Evolutionary conservation across 1,140 invertebrate genomes (phyloP), one percentile per base, ranked within the genome.

Genomic region (Pachyrhynchus sulphureomaculatus): DNA sequence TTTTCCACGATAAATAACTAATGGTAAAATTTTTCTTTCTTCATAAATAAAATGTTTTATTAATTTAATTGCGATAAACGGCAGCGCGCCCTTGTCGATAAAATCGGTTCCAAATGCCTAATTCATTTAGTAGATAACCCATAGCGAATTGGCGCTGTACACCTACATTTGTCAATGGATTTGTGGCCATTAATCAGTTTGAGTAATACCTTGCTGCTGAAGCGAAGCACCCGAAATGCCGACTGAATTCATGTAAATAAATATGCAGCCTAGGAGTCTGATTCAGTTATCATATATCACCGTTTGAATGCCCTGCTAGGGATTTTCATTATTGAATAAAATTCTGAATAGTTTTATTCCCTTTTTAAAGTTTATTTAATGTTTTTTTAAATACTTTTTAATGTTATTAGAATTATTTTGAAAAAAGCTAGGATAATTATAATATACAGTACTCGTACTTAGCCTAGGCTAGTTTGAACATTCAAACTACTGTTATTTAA

Each of bases 151-250:
- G 60, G 58, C 60, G 44, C 44, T 62, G 53, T 62, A 56, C 52
- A 62, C 60, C 60, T 56, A 62, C 60, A 62, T 62, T 62, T 62
- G 52, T 62, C 60, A 62, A 62, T 62, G 52, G 53, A 62, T 55
- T 52, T 49, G 23, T 15, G 45, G 42, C 51, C 52, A 62, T 62
- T 62, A 62, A 62, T 62, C 60, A 62, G 60, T 62, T 62, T 62
- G 60, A 62, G 52, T 62, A 62, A 62, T 62, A 56, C 53, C 60
- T 55, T 62, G 45, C 53, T n/a, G 52, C 23, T n/a, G 39, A 26
- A 55, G 39, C 52, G 39, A 39, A 55, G 20, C 52, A 39, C 21
- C 39, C 13, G 37, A 42, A 55, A 32, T 21, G 24, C 42, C 23
- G n/a, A 45, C 54, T 36, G 45, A 41, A 59, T 51, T 59, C 37